Conservation (phyloP, 2,888 invertebrate genomes). For the Malthinus flaveolus region DNA sequence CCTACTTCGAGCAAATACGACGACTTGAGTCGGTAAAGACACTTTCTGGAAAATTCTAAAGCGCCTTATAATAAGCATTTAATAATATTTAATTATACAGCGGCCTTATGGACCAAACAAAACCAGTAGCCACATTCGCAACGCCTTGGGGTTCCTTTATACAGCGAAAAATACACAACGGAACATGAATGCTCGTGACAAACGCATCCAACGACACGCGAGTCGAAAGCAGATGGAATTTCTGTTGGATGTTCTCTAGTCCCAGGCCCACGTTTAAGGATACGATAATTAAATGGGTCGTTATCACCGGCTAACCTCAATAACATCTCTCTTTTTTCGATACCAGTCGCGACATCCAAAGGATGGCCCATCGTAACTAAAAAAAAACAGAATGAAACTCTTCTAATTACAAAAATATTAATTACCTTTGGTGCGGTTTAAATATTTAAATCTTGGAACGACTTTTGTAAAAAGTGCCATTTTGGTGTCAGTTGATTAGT, state of each 20-base stretch:
- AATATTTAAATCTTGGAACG: not conserved
- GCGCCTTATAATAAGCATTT: no score
- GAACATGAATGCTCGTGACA: constrained; percentile 86
- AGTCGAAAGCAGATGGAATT: constrained; percentile 85
- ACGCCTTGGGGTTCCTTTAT: constrained; percentile 85
- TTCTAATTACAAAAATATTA: not conserved
- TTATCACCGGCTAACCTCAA: constrained; percentile 86
- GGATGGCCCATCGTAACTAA: constrained; percentile 51
- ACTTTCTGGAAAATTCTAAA: no score
- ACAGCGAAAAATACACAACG: constrained; percentile 94
- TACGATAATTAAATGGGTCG: constrained; percentile 83
- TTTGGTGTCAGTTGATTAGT: not conserved
- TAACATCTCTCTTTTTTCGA: constrained; percentile 48
- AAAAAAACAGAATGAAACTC: not conserved
- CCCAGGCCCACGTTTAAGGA: constrained; percentile 75
- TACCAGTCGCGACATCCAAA: not conserved
- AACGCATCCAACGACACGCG: constrained; percentile 84
- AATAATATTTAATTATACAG: constrained; percentile 48
- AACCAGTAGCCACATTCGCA: constrained; percentile 98
- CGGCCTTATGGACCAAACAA: constrained; percentile 73
- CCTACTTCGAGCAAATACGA: no score
- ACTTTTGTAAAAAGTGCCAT: not conserved
- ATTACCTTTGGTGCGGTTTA: not conserved
- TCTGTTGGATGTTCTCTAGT: constrained; percentile 85
- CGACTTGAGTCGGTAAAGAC: no score